Evolutionary conservation across 2,797 vertebrate genomes (phyloP), one percentile per base, ranked within the genome.

Genomic region (Coendou prehensilis): DNA sequence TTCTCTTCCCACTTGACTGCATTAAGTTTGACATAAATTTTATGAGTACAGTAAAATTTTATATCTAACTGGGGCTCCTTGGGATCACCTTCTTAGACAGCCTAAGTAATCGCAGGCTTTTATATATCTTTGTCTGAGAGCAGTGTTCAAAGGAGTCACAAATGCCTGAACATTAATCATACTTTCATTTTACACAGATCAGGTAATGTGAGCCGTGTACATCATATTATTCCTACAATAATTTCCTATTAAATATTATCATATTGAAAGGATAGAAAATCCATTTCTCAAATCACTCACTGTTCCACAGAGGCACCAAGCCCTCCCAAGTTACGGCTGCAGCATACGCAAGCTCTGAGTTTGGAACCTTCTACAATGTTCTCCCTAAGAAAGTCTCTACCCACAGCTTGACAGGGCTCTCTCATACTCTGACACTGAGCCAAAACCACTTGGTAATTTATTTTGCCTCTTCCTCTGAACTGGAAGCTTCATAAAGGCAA

Each of bases 1-100:
- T 89, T 80, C 59, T 73, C 89, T 96, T 61, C 45, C 67, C 45
- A 67, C 78, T 73, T 4, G 22, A 84, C 93, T 87, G 91, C 95
- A 93, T 96, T 86, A 85, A 71, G 91, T 93, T 93, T 67, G 64
- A 96, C 94, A 86, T 76, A 63, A 94, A 90, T 96, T 96, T 97
- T 97, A 97, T 84, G 97, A 97, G 96, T 56, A 67, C 52, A 92
- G 95, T 98, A 96, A 97, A 97, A 96, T 96, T 96, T 97, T 96
- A 97, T 93, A 86, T 95, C 91, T 92, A 94, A 71, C 84, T 41
- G 81, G 61, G 73, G 89, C 93, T 97, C 93, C 89, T 94, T 90
- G 95, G 91, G 84, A 96, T 97, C 96, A 95, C 93, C 92, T 95
- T 92, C 94, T 93, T 90, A 94, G 95, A 93, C 64, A 96, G 95